These are phyloP conservation scores for Oryzias celebensis DNA, from an alignment of 2,113 vertebrate species.

Conservation along the genomic window DNA sequence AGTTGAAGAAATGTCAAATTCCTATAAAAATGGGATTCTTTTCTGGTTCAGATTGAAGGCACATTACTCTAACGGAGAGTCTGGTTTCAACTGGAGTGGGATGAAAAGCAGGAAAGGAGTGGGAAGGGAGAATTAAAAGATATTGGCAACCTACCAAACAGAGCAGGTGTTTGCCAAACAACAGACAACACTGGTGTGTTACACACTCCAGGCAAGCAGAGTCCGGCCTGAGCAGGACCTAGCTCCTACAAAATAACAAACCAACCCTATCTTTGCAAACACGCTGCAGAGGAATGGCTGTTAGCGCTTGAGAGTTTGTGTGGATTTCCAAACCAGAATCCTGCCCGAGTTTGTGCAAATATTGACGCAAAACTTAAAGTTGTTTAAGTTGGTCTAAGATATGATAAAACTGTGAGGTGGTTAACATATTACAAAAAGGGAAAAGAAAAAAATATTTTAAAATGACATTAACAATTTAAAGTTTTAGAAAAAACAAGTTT, in stretches of 20 bases:
- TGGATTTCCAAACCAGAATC: constrained; percentile 44
- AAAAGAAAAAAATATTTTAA: not conserved
- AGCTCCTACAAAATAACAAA: constrained; percentile 43
- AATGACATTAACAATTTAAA: not conserved
- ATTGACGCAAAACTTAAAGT: constrained; percentile 16
- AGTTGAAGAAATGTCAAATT: too few species aligned
- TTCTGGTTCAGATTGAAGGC: too few species aligned
- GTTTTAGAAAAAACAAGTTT: not conserved
- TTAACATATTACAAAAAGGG: not conserved
- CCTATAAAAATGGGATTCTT: too few species aligned
- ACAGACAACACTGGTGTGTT: constrained; percentile 44
- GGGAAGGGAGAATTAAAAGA: constrained; percentile 46
- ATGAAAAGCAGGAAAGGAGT: constrained; percentile 19
- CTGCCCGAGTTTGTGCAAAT: constrained; percentile 24
- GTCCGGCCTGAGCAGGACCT: constrained; percentile 63
- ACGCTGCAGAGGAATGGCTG: constrained; percentile 35
- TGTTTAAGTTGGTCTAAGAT: not conserved
- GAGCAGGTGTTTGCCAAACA: constrained; percentile 73
- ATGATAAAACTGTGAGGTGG: not conserved
- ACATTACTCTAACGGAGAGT: too few species aligned
- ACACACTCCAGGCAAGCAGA: constrained; percentile 40
- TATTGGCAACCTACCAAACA: constrained; percentile 66
- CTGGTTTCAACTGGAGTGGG: constrained; percentile 46
- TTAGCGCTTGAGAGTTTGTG: constrained; percentile 14
- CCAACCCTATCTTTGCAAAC: constrained; percentile 48